Percentiles rank a stretch among this genome's conserved stretches.
phyloP scores from a whole-genome alignment of 2,113 vertebrate species.

The Edolisoma coerulescens region DNA sequence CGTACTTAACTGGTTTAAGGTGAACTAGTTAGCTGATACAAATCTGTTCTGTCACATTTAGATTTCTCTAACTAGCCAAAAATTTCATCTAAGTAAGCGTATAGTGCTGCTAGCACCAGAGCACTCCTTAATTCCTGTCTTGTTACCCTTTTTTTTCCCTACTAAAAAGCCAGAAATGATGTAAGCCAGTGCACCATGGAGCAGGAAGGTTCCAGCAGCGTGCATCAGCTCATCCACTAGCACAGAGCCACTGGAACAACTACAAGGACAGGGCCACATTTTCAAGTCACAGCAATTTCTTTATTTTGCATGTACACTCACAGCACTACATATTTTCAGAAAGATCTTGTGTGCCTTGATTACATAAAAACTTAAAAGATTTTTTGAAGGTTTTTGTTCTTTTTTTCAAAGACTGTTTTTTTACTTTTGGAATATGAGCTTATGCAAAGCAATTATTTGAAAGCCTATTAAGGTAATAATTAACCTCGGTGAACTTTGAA shows the following conservation, averaged over 20 bases:
- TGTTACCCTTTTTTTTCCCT: background rate
- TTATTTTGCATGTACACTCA: background rate
- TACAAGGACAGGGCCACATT: background rate
- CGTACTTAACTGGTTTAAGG: background rate
- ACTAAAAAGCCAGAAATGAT: background rate
- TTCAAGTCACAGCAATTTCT: background rate
- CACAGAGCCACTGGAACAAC: background rate
- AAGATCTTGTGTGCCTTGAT: background rate
- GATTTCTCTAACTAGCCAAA: background rate
- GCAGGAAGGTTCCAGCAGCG: background rate
- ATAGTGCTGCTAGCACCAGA: background rate
- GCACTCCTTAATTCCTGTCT: background rate
- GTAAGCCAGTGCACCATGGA: background rate
- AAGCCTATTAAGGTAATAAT: constrained; percentile 3
- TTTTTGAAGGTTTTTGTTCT: background rate
- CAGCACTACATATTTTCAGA: background rate
- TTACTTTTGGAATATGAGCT: background rate
- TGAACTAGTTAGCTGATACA: background rate
- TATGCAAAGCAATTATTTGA: background rate
- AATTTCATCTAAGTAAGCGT: background rate
- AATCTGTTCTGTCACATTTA: background rate
- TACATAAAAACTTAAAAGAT: background rate
- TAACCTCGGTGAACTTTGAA: background rate
- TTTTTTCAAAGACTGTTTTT: background rate
- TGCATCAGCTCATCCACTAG: background rate